phyloP scores from a whole-genome alignment of 23 tunicate genomes.

The Oikopleura dioica region DNA sequence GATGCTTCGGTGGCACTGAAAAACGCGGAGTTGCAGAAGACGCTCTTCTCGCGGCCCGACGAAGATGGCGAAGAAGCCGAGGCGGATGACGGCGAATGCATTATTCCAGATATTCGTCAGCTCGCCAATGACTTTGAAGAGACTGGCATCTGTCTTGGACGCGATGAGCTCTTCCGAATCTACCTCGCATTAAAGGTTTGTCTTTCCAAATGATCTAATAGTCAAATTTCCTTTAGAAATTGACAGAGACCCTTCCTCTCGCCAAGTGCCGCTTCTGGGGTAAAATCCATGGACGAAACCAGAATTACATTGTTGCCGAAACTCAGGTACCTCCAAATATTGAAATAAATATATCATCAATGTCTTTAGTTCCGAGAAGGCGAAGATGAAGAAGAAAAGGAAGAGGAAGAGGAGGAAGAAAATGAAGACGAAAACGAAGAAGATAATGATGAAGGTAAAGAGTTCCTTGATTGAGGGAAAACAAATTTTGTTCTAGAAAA shows the following conservation, averaged over 20 bases:
- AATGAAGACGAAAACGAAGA: slow-evolving; percentile 45
- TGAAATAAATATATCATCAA: no score
- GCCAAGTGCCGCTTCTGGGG: slow-evolving; percentile 95
- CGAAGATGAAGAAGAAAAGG: slow-evolving; percentile 90
- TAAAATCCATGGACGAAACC: slow-evolving; percentile 52
- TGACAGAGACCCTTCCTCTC: slow-evolving; percentile 78
- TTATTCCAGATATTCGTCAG: slow-evolving; percentile 76
- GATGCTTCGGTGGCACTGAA: neutral
- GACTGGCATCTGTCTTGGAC: slow-evolving; percentile 74
- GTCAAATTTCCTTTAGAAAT: no score
- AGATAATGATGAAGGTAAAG: slow-evolving; percentile 83
- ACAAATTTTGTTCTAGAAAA: neutral
- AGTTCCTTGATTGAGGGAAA: no score
- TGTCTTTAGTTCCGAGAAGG: slow-evolving; percentile 91
- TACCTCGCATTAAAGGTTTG: slow-evolving; percentile 65
- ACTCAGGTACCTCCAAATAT: no score
- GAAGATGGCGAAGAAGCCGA: slow-evolving; percentile 17
- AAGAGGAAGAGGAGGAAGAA: slow-evolving; percentile 22
- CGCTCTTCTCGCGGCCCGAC: slow-evolving; percentile 38
- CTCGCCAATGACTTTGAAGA: slow-evolving; percentile 57
- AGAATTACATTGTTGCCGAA: slow-evolving; percentile 66
- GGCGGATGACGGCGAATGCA: slow-evolving; percentile 61
- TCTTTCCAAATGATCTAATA: no score
- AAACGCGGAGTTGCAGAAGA: slow-evolving; percentile 48
- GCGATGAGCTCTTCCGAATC: slow-evolving; percentile 54